These are phyloP conservation scores for Ganaspis brasiliensis DNA, from an alignment of 2,888 invertebrate species.

Conservation along the genomic window DNA sequence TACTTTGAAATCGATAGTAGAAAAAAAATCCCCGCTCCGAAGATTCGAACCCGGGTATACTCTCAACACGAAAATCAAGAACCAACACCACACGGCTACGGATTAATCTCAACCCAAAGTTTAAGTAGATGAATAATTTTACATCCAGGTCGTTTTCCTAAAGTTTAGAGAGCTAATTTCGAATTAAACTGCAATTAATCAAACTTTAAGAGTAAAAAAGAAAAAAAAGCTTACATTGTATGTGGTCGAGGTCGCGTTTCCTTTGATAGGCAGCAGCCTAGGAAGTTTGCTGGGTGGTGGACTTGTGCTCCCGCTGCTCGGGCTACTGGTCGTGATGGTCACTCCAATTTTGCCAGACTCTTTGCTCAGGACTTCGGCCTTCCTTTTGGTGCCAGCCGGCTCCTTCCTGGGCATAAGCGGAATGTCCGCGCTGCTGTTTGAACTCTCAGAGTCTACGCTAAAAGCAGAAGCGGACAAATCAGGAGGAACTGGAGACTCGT, in stretches of 20 bases:
- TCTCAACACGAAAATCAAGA: no score
- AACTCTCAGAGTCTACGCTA: constrained; percentile 82
- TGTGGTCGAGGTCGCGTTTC: constrained; percentile 76
- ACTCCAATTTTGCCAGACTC: constrained; percentile 96
- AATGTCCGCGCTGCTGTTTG: constrained; percentile 84
- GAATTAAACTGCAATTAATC: no score
- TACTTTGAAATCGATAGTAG: no score
- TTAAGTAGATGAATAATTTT: no score
- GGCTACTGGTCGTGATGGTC: constrained; percentile 89
- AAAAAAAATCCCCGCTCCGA: no score
- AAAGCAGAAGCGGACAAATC: constrained; percentile 75
- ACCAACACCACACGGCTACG: no score
- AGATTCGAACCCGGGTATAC: no score
- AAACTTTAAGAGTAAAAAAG: neutral
- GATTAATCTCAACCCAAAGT: no score
- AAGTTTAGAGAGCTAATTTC: no score
- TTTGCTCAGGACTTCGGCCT: constrained; percentile 92
- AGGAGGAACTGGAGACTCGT: constrained; percentile 79
- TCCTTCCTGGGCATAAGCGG: constrained; percentile 83
- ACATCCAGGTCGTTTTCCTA: no score
- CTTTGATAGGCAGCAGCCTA: constrained; percentile 78
- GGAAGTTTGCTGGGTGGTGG: constrained; percentile 82
- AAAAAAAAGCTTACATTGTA: constrained; percentile 71
- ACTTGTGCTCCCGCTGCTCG: constrained; percentile 80
- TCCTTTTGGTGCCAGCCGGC: constrained; percentile 88